Percentiles rank a stretch among this genome's conserved stretches.
Conservation (phyloP, 2,888 invertebrate genomes). For the Pachydiplax longipennis region DNA sequence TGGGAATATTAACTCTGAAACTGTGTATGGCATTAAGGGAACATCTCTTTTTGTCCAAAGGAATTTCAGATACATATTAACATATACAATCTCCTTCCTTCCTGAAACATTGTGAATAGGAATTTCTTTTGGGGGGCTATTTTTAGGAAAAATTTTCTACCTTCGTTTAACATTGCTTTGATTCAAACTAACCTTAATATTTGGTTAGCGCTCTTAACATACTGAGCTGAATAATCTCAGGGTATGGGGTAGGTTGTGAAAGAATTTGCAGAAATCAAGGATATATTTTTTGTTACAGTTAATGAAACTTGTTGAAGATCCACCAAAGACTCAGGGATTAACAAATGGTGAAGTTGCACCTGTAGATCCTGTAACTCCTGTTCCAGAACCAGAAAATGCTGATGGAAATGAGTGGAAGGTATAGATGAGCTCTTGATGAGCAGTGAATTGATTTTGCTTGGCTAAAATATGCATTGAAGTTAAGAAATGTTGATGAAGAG, state of each 20-base stretch:
- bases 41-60: slow-evolving; percentile 19
- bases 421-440: not conserved
- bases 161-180: not conserved
- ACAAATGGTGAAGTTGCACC: slow-evolving; percentile 39
- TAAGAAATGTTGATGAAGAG: too few species aligned
- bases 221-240: not conserved
- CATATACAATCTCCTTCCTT: not conserved
- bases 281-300: slow-evolving; percentile 58
- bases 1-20: slow-evolving; percentile 49
- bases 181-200: too few species aligned
- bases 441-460: too few species aligned
- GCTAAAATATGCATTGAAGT: too few species aligned
- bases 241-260: not conserved
- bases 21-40: slow-evolving; percentile 8
- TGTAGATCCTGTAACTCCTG: not conserved
- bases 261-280: not conserved
- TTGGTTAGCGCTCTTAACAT: not conserved
- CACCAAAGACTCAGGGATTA: slow-evolving; percentile 51
- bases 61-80: slow-evolving; percentile 2
- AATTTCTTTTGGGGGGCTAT: not conserved
- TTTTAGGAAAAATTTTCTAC: not conserved
- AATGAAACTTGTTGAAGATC: slow-evolving; percentile 62
- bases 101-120: not conserved
- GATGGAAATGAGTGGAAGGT: slow-evolving; percentile 77
- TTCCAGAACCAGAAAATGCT: slow-evolving; percentile 52